Evolutionary conservation across 1,140 invertebrate genomes (phyloP).

Genomic region (Lineus longissimus): DNA sequence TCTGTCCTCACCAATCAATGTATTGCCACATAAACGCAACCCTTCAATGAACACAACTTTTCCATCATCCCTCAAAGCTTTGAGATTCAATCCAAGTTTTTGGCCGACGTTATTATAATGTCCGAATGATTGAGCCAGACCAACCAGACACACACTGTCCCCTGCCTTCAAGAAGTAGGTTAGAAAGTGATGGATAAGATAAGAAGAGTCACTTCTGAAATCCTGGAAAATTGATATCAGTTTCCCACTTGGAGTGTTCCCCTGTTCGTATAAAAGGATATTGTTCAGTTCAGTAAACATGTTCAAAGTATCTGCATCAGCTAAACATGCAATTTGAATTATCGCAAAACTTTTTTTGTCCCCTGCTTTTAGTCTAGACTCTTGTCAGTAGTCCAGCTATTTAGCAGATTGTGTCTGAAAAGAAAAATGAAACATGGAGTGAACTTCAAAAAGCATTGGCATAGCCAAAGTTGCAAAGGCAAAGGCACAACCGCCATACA

Average conservation of each 20-base stretch:
- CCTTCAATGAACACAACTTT: conserved; percentile 31
- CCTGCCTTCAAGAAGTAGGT: conserved; percentile 21
- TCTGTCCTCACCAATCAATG: neutral
- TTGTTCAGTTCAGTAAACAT: conserved; percentile 26
- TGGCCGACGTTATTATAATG: conserved; percentile 32
- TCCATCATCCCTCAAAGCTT: conserved; percentile 18
- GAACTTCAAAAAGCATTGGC: no score
- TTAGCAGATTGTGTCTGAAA: no score
- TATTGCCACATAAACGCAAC: conserved; percentile 19
- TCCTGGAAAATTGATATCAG: conserved; percentile 19
- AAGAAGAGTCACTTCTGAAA: conserved; percentile 20
- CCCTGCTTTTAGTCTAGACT: no score
- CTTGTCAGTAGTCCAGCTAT: no score
- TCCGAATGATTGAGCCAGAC: conserved; percentile 27
- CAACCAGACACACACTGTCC: conserved; percentile 22
- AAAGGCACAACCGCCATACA: no score
- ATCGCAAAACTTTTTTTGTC: no score
- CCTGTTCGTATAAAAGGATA: conserved; percentile 13
- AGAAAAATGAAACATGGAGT: no score
- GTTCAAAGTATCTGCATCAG: neutral
- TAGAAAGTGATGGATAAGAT: conserved; percentile 30
- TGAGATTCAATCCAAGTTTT: conserved; percentile 31
- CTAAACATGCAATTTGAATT: no score
- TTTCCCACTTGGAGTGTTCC: conserved; percentile 1
- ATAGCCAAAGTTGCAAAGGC: no score